These are phyloP conservation scores for Anhinga rufa DNA, from an alignment of 2,113 vertebrate genomes.

Conservation along the genomic window DNA sequence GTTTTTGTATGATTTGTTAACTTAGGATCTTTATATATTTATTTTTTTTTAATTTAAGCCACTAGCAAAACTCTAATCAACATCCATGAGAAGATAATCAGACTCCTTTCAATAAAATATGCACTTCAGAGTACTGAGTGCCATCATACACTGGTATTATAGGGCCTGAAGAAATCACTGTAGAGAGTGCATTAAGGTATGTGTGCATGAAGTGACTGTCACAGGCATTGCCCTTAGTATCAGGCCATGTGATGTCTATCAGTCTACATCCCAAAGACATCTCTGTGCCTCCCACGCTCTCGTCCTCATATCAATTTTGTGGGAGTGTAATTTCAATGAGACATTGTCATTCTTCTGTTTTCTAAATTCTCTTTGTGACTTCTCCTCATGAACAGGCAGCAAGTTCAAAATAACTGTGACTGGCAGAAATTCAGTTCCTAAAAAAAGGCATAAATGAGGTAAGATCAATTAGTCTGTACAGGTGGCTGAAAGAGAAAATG, in stretches of 20 bases:
- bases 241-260: constrained; percentile 7
- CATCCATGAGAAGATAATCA: not conserved
- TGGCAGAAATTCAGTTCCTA: not conserved
- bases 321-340: constrained; percentile 10
- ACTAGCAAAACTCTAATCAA: not conserved
- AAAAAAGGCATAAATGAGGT: not conserved
- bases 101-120: not conserved
- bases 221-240: not conserved
- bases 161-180: not conserved
- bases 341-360: not conserved
- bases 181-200: not conserved
- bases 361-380: not conserved
- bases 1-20: not conserved
- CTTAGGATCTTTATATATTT: not conserved
- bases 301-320: not conserved
- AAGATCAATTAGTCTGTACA: not conserved
- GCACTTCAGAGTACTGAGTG: not conserved
- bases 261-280: not conserved
- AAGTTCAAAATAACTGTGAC: not conserved
- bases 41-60: not conserved
- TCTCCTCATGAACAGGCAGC: not conserved
- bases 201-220: not conserved
- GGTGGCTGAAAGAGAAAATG: not conserved
- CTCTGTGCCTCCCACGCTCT: not conserved
- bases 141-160: not conserved